Evolutionary conservation across 2,113 vertebrate genomes (phyloP).

Genomic region (Thryonomys swinderianus): DNA sequence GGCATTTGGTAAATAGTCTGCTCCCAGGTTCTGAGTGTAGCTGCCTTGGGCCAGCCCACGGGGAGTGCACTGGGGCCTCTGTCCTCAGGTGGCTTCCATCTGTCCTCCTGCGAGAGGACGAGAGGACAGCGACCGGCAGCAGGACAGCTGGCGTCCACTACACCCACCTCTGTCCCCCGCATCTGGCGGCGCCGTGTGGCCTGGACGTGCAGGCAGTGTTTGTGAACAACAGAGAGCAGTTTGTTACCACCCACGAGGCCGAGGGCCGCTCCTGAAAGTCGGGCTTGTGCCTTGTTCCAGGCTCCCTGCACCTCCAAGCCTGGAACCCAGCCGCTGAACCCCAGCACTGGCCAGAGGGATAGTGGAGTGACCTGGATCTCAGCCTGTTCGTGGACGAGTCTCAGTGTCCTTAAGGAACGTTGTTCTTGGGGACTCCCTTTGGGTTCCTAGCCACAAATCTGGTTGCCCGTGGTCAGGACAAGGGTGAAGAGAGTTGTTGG

Average conservation of each 20-base stretch:
- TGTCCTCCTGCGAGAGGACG: neutral
- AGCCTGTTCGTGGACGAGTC: neutral
- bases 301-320: neutral
- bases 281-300: neutral
- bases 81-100: neutral
- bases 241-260: neutral
- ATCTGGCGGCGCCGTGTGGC: neutral
- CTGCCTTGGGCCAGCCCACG: neutral
- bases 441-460: neutral
- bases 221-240: constrained; percentile 13
- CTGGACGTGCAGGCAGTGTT: neutral
- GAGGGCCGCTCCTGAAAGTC: neutral
- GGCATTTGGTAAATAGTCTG: constrained; percentile 69
- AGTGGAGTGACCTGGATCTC: neutral
- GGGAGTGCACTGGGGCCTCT: neutral
- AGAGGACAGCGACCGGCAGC: neutral
- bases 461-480: neutral
- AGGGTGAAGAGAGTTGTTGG: neutral
- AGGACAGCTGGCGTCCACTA: neutral
- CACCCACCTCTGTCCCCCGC: neutral
- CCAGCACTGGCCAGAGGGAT: neutral
- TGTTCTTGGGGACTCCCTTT: neutral
- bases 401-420: constrained; percentile 11
- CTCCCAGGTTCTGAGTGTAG: constrained; percentile 67
- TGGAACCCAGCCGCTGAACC: neutral